Evolutionary conservation across 1,140 invertebrate species (phyloP).

Genomic region (Listronotus bonariensis): DNA sequence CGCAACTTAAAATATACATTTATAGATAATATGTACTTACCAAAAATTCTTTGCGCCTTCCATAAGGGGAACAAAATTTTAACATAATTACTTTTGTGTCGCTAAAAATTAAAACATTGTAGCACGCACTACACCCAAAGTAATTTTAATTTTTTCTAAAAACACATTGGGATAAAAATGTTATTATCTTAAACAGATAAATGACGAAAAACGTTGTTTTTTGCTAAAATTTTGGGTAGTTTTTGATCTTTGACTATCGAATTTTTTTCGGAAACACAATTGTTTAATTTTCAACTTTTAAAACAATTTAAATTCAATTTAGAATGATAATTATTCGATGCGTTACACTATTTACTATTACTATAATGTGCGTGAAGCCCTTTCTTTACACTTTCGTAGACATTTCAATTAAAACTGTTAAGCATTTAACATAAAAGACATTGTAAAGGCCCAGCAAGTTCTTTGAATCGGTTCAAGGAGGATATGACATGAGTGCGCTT

Average conservation of each 20-base stretch:
- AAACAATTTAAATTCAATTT: too few relatives aligned
- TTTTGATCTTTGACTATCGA: too few relatives aligned
- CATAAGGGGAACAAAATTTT: conserved; percentile 70
- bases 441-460: conserved; percentile 14
- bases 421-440: conserved; percentile 26
- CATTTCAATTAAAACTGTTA: conserved; percentile 31
- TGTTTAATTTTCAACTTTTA: too few relatives aligned
- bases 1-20: too few relatives aligned
- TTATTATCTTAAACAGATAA: too few relatives aligned
- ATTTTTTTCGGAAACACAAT: too few relatives aligned
- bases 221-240: too few relatives aligned
- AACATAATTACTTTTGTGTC: conserved; percentile 59
- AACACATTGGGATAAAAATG: too few relatives aligned
- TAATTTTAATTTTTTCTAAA: too few relatives aligned
- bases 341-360: background rate
- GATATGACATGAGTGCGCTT: background rate
- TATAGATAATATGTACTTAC: conserved; percentile 42
- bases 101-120: conserved; percentile 1
- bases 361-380: conserved; percentile 7
- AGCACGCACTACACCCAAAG: background rate
- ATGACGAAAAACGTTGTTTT: too few relatives aligned
- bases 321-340: too few relatives aligned
- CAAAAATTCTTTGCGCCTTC: conserved; percentile 59
- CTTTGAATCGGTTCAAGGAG: conserved; percentile 16
- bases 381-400: conserved; percentile 2